Percentiles rank a stretch among this genome's conserved stretches.
phyloP scores from a whole-genome alignment of 1,140 invertebrate species.

The Platyura marginata region DNA sequence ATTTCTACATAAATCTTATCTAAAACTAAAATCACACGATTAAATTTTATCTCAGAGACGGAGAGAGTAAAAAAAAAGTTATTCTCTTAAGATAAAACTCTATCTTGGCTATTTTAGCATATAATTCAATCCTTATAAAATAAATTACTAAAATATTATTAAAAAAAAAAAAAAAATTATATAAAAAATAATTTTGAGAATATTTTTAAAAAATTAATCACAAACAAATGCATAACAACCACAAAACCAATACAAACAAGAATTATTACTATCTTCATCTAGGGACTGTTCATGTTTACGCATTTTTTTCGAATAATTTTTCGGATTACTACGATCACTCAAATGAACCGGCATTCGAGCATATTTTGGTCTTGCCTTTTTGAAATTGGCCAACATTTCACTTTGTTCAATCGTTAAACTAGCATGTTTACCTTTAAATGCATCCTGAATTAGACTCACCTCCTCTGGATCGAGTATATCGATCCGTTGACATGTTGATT shows the following conservation, averaged over 20 bases:
- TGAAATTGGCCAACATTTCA: slow-evolving; percentile 19
- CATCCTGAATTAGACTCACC: slow-evolving; percentile 13
- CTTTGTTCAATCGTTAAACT: slow-evolving; percentile 21
- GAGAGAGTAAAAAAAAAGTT: too few relatives aligned
- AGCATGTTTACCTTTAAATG: slow-evolving; percentile 15
- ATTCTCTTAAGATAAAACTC: too few relatives aligned
- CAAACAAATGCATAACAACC: neutral
- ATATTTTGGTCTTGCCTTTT: slow-evolving; percentile 17
- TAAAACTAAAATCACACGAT: too few relatives aligned
- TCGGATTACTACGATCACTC: slow-evolving; percentile 20
- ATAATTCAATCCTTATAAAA: too few relatives aligned
- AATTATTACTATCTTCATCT: neutral
- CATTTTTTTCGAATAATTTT: slow-evolving; percentile 24
- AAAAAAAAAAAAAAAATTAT: too few relatives aligned
- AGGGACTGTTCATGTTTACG: slow-evolving; percentile 8
- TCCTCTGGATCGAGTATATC: slow-evolving; percentile 17
- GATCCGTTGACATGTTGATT: slow-evolving; percentile 17
- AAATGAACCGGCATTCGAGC: slow-evolving; percentile 22
- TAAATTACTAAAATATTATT: too few relatives aligned
- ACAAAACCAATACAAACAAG: neutral
- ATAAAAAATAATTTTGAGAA: too few relatives aligned
- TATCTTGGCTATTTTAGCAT: too few relatives aligned
- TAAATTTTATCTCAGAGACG: too few relatives aligned
- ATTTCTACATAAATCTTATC: too few relatives aligned
- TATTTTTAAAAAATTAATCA: neutral